Evolutionary conservation across 1,140 invertebrate genomes (phyloP).

Genomic region (Musca domestica): DNA sequence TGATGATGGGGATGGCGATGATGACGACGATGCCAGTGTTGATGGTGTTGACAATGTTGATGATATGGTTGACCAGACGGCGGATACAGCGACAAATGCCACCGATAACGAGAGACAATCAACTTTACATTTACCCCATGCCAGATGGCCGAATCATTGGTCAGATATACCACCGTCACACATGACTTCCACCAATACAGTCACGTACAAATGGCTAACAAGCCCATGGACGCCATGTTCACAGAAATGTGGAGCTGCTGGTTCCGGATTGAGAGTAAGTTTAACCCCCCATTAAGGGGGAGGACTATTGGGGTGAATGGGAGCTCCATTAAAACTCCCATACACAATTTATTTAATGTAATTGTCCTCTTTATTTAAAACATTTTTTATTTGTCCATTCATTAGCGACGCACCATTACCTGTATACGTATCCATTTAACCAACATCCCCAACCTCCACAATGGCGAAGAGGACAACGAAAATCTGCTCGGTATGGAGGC

Average conservation of each 20-base stretch:
- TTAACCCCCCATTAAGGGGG: not conserved
- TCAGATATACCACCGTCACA: slow-evolving; percentile 15
- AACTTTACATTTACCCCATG: slow-evolving; percentile 25
- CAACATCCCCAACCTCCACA: too few relatives aligned
- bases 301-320: too few relatives aligned
- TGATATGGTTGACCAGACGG: slow-evolving; percentile 15
- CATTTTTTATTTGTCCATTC: not conserved
- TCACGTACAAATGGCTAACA: slow-evolving; percentile 76
- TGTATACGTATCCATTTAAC: slow-evolving; percentile 8
- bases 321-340: too few relatives aligned
- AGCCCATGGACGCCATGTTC: slow-evolving; percentile 85
- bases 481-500: too few relatives aligned
- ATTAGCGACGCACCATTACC: slow-evolving; percentile 16
- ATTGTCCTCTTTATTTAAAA: too few relatives aligned
- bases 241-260: slow-evolving; percentile 78
- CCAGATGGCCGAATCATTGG: slow-evolving; percentile 25
- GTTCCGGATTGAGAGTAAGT: slow-evolving; percentile 53
- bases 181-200: slow-evolving; percentile 53
- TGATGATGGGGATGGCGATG: not conserved
- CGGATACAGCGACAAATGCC: not conserved
- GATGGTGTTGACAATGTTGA: not conserved
- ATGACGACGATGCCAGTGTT: not conserved
- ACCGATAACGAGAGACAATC: slow-evolving; percentile 5
- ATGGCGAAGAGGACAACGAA: too few relatives aligned
- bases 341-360: too few relatives aligned